Evolutionary conservation across 2,888 invertebrate species (phyloP), one percentile per base, ranked within the genome.

Genomic region (Palloptera scutellata): DNA sequence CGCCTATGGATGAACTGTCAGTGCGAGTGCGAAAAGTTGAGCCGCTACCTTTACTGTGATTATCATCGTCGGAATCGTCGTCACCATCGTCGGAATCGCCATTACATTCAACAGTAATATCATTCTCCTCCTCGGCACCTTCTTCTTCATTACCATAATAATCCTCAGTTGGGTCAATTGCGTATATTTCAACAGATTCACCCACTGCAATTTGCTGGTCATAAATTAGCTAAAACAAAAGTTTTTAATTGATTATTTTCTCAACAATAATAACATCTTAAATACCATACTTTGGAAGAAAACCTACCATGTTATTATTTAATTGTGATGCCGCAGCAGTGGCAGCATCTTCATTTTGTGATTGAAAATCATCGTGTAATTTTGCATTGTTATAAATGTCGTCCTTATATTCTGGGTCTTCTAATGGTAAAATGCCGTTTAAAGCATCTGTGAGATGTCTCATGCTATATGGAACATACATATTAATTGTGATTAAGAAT

Each of bases 1-100:
- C 84, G 12, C 80, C 84, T 66, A 84, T 84, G 2, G 84, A 84
- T 9, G 83, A 84, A 62, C 83, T 83, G 53, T 83, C 83, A 0
- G 83, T 84, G 65, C 84, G 80, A 1, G 79, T 78, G 17, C 83
- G 80, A 77, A 84, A 84, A 55, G 81, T 82, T 11, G 75, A 75
- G 67, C 76, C 76, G 54, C 82, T 83, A 65, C 74, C 77, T 58
- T 79, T 77, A 68, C 82, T 83, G 42, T 71, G 77, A 2, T 64
- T 69, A 45, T 79, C 80, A 61, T 75, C 74, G 19, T 72, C 68
- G 30, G 2, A 2, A 4, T 30, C 30, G 19, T 64, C 66, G 5
- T 68, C 71, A 5, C 66, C 72, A 41, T 65, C 65, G 8, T 67
- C 62, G 8, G 48, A 43, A 52, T 74, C 72, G 76, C n/a, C n/a